Base-by-base conservation (phyloP, 2,888 invertebrate genomes). In the Spodoptera littoralis region DNA sequence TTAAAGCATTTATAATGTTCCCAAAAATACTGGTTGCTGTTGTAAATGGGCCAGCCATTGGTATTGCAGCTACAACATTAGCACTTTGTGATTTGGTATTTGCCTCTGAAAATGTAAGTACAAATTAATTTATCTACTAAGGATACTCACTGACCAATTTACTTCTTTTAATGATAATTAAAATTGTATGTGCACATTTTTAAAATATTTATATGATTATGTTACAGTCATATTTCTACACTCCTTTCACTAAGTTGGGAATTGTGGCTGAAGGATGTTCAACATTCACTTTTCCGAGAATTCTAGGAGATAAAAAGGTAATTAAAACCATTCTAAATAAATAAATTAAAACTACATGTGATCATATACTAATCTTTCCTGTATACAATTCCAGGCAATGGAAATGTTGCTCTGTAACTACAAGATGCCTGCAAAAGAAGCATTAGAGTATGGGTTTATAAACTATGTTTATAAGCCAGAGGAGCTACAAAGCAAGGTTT, bases 41-140 rank as follows among this genome's bases (percentile, higher is more conserved):
- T 63, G 97, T 99, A 0, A 99, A 99, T 95, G 99, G 99, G 1
- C 99, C 99, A 47, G 98, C 98, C 12, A 96, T 99, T 77, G 99
- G 99, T 30, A 97, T 99, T 77, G 97, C 97, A 47, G 97, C 97
- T 3, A 99, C 99, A 0, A 96, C 97, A 11, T 93, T 98, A 55
- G 97, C 97, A 0, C 94, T 99, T 1, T 98, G 97, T 92, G 99
- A 99, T 94, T 95, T 98, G 62, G 97, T 98, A 8, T 98, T 98
- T 95, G 97, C 98, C 58, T 96, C 97, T n/a, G 97, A 98, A 77
- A 96, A 94, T 89, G 98, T 97, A 89, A 91, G 90, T 86, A 5
- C 22, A 36, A 9, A 36, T 9, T 36, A 36, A 9, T 27, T 27
- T 27, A 18, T 1, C 18, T 18, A 27, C 27, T 27, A 27, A 27